These are phyloP conservation scores for Drosophila neocordata DNA, from an alignment of 1,140 invertebrate species.

Conservation along the genomic window DNA sequence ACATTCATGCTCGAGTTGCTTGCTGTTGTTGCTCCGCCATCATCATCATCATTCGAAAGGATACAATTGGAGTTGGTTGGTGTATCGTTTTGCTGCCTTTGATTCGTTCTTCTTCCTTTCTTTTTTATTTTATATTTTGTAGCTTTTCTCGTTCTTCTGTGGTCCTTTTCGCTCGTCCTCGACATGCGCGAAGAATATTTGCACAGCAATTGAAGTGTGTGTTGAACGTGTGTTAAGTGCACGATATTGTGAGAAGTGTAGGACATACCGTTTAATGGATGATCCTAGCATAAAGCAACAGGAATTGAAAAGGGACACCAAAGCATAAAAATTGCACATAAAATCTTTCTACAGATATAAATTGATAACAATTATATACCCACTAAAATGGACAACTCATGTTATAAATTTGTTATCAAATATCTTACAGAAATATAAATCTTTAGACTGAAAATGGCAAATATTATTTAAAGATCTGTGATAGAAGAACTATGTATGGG, in stretches of 20 bases:
- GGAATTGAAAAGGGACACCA: slow-evolving; percentile 3
- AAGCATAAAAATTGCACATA: not conserved
- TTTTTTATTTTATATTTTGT: slow-evolving; percentile 13
- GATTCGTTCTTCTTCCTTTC: not conserved
- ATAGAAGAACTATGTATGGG: too few species aligned
- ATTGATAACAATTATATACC: not conserved
- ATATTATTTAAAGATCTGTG: too few species aligned
- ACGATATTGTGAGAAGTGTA: not conserved
- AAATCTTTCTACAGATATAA: not conserved
- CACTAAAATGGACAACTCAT: too few species aligned
- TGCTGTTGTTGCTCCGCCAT: not conserved
- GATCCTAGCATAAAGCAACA: not conserved
- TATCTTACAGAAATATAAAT: too few species aligned
- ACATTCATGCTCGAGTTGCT: slow-evolving; percentile 57
- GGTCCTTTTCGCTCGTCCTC: slow-evolving; percentile 16
- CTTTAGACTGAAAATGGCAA: too few species aligned
- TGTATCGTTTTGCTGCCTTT: slow-evolving; percentile 6
- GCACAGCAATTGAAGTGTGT: slow-evolving; percentile 52
- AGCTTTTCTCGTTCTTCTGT: slow-evolving; percentile 5
- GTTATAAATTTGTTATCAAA: too few species aligned
- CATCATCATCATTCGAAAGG: not conserved
- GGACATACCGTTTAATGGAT: slow-evolving; percentile 7
- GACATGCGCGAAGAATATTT: slow-evolving; percentile 46
- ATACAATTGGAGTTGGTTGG: slow-evolving; percentile 8
- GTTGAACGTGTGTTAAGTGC: slow-evolving; percentile 53